These are phyloP conservation scores for Cylas formicarius DNA, from an alignment of 1,140 invertebrate species.

Conservation along the genomic window DNA sequence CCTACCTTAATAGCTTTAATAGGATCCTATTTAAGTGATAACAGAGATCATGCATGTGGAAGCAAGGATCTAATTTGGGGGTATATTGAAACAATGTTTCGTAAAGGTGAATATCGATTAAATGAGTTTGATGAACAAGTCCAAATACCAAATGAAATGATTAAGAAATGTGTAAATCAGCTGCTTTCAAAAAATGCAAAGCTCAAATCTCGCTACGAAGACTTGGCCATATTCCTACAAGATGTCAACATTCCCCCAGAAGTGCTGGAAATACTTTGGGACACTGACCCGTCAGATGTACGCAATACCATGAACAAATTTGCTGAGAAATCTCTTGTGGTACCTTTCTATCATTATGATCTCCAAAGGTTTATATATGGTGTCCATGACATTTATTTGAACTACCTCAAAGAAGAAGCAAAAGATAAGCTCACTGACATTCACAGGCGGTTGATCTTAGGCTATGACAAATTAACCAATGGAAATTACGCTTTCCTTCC, in stretches of 20 bases:
- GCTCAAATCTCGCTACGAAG: constrained; percentile 29
- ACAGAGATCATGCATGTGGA: constrained; percentile 6
- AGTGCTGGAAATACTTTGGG: constrained; percentile 39
- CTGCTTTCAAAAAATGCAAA: constrained; percentile 24
- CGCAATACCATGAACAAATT: constrained; percentile 40
- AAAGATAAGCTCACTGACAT: constrained; percentile 18
- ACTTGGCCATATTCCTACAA: constrained; percentile 40
- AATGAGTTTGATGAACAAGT: constrained; percentile 2
- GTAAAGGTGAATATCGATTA: constrained; percentile 9
- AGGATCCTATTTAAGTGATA: constrained; percentile 21
- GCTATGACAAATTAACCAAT: constrained; percentile 31
- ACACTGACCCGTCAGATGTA: constrained; percentile 26
- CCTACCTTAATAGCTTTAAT: constrained; percentile 23
- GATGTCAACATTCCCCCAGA: constrained; percentile 39
- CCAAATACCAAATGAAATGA: constrained; percentile 8
- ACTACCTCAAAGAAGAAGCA: constrained; percentile 14
- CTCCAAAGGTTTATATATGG: constrained; percentile 37
- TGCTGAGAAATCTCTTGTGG: constrained; percentile 39
- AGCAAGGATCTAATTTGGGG: constrained; percentile 14
- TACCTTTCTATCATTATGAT: constrained; percentile 32
- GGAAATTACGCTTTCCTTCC: constrained; percentile 27
- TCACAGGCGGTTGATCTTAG: constrained; percentile 36
- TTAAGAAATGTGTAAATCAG: constrained; percentile 17
- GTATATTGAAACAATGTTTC: constrained; percentile 13
- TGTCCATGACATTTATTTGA: constrained; percentile 31